phyloP scores from a whole-genome alignment of 2,113 vertebrate genomes.

The Strigops habroptila region DNA sequence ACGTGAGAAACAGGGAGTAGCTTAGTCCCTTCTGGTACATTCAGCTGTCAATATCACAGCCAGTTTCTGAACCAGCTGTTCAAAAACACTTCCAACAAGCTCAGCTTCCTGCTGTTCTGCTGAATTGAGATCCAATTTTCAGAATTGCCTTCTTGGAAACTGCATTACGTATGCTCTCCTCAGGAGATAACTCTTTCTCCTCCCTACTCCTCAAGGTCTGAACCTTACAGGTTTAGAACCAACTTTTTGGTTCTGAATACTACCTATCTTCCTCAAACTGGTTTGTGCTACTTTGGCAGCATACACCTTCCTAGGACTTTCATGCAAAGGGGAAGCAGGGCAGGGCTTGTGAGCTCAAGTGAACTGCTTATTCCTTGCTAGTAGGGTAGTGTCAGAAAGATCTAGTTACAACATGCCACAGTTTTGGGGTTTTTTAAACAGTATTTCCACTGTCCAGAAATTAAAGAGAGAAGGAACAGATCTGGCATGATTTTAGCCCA shows the following conservation, averaged over 20 bases:
- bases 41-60: conserved; percentile 28
- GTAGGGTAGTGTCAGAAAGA: not conserved
- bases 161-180: not conserved
- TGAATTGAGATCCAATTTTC: conserved; percentile 3
- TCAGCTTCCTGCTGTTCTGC: not conserved
- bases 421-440: not conserved
- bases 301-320: not conserved
- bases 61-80: conserved; percentile 43
- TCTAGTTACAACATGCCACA: not conserved
- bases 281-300: not conserved
- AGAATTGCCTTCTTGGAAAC: not conserved
- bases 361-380: not conserved
- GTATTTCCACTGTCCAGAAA: not conserved
- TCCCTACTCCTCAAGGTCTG: not conserved
- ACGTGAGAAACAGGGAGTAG: not conserved
- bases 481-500: conserved; percentile 19
- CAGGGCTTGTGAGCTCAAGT: not conserved
- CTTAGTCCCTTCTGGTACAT: conserved; percentile 29
- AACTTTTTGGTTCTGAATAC: not conserved
- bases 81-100: not conserved
- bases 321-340: conserved; percentile 1
- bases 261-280: not conserved
- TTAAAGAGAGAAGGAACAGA: not conserved
- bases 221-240: not conserved
- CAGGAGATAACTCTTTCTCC: not conserved